A percentile compares a stretch with the other conserved stretches of the same genome.
Evolutionary conservation across 2,888 invertebrate genomes (phyloP).

Genomic region (Nemotelus pantherinus): DNA sequence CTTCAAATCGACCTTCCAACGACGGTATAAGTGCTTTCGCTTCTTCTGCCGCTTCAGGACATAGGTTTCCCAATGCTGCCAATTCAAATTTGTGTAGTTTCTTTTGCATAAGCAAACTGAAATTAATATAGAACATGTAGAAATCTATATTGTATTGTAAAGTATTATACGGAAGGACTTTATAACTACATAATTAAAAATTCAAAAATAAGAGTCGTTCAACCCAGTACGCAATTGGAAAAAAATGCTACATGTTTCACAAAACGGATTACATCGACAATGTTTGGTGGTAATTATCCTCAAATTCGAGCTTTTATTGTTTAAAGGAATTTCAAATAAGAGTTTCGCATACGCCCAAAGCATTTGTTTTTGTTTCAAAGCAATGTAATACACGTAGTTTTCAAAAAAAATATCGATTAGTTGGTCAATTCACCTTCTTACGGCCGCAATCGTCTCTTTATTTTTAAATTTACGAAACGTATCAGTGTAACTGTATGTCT

Average conservation of each 20-base stretch:
- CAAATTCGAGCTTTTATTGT: no score
- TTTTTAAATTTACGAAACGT: conserved; percentile 98
- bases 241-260: no score
- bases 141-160: not conserved
- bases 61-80: conserved; percentile 96
- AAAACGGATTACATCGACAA: no score
- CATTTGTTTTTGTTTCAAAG: no score
- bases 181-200: not conserved
- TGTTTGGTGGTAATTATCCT: no score
- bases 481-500: conserved; percentile 95
- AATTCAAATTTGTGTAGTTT: conserved; percentile 98
- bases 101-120: conserved; percentile 89
- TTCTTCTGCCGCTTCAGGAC: conserved; percentile 98
- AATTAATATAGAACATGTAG: conserved; percentile 16
- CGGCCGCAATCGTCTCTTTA: conserved; percentile 96
- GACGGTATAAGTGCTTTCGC: conserved; percentile 98
- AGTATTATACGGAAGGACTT: no score
- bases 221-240: no score
- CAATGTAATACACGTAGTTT: no score
- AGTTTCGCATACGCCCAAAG: no score
- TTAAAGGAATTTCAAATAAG: no score
- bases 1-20: conserved; percentile 95
- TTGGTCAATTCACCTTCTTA: conserved; percentile 78
- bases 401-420: not conserved
- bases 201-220: no score